Evolutionary conservation across 2,113 vertebrate genomes (phyloP), one percentile per base, ranked within the genome.

Genomic region (Pelecanus crispus): DNA sequence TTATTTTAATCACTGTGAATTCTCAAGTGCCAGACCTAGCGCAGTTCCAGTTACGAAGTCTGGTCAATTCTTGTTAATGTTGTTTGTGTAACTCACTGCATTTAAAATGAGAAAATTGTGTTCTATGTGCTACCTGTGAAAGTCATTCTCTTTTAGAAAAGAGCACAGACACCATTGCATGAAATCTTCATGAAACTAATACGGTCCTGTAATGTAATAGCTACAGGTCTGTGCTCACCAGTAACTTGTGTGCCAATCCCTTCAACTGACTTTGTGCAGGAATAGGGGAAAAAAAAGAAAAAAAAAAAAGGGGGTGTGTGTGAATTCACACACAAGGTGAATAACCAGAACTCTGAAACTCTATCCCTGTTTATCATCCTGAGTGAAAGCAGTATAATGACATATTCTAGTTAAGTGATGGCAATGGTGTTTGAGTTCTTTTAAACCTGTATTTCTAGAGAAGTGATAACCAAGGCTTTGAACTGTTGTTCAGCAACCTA

Each of bases 1-100:
- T 97, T 92, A 77, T 78, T 95, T 96, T 97, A 88, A 96, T 94
- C 91, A 97, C 96, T 97, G 97, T 97, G 97, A 97, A 89, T 92
- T 97, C 91, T 95, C 65, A 97, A 97, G 80, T 97, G 94, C 81
- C 81, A 97, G 79, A 72, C 93, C 86, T 89, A 90, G 87, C 24
- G 18, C 95, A 92, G 82, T 97, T 94, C 49, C 20, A 81, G 19
- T 94, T 95, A 83, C 67, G 96, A 86, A 95, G 90, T 95, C 83
- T 97, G 94, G 81, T 95, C 34, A 89, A 11, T 93, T 95, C 85
- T 79, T 84, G 70, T 88, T 95, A 40, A 88, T 81, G 91, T 62
- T 91, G 38, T 94, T 61, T 77, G 55, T 95, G 71, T 94, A 90
- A 89, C 22, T 97, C 87, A 24, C 53, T 85, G 44, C 89, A 88